Conservation (phyloP, 2,797 vertebrate species). For the Centroberyx gerrardi region DNA sequence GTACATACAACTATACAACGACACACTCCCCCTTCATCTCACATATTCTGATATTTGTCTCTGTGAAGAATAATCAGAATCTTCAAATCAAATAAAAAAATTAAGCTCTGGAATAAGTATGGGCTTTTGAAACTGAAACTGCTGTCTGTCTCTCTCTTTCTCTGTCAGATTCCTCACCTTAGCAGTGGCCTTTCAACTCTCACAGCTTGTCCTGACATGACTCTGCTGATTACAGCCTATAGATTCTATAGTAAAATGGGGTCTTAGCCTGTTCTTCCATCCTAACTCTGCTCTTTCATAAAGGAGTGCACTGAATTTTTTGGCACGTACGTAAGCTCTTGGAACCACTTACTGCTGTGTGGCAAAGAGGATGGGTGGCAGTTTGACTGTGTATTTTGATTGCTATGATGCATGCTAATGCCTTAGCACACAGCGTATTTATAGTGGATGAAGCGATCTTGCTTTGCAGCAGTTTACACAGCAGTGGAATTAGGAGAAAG, state of each 20-base stretch:
- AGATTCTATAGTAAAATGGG: conserved; percentile 1
- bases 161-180: conserved; percentile 50
- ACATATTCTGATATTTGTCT: neutral
- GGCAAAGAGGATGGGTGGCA: too few species aligned
- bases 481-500: too few species aligned
- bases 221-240: conserved; percentile 33
- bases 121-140: neutral
- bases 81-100: too few species aligned
- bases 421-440: too few species aligned
- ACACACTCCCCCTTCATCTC: neutral
- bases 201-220: conserved; percentile 56
- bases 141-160: neutral
- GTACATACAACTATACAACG: too few species aligned
- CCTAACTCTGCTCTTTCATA: neutral
- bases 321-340: neutral
- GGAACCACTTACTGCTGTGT: neutral
- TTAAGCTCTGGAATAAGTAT: too few species aligned
- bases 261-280: conserved; percentile 19
- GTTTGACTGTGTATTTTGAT: too few species aligned
- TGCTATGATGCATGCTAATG: too few species aligned
- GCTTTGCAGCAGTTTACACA: too few species aligned
- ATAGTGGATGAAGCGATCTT: too few species aligned
- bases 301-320: neutral
- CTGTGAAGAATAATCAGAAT: neutral
- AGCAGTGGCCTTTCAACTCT: conserved; percentile 21